Conservation (phyloP, 2,888 invertebrate genomes). For the Tenthredo mesomela region DNA sequence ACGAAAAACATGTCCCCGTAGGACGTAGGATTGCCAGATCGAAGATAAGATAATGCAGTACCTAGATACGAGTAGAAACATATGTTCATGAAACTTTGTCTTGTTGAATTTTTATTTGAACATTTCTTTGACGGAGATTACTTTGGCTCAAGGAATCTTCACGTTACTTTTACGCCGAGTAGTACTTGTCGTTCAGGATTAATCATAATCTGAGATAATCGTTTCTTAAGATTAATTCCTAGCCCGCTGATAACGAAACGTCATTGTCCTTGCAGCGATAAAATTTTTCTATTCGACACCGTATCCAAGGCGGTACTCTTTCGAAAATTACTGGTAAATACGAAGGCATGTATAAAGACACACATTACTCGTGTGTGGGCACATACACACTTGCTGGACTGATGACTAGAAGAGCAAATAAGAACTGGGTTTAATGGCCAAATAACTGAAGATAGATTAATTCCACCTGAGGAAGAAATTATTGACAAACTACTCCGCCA, state of each 20-base stretch:
- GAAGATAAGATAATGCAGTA: background rate
- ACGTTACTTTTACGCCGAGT: background rate
- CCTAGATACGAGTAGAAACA: background rate
- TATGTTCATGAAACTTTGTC: background rate
- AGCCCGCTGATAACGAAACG: background rate
- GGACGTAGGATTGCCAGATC: background rate
- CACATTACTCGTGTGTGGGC: background rate
- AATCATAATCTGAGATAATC: background rate
- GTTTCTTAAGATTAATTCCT: background rate
- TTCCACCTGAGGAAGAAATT: background rate
- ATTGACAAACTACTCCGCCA: conserved; percentile 16
- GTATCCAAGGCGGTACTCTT: background rate
- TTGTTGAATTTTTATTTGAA: background rate
- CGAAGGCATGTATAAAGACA: no score
- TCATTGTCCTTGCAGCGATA: background rate
- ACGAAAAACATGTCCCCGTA: background rate
- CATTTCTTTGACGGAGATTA: background rate
- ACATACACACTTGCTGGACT: background rate
- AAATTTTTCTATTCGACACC: background rate
- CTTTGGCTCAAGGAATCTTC: background rate
- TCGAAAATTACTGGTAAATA: background rate
- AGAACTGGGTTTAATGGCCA: conserved; percentile 1
- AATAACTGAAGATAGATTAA: conserved; percentile 34
- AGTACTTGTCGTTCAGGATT: background rate
- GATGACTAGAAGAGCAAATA: background rate